A percentile compares a stretch with the other conserved stretches of the same genome.
phyloP scores from a whole-genome alignment of 2,888 invertebrate genomes.

The Elmis aenea region DNA sequence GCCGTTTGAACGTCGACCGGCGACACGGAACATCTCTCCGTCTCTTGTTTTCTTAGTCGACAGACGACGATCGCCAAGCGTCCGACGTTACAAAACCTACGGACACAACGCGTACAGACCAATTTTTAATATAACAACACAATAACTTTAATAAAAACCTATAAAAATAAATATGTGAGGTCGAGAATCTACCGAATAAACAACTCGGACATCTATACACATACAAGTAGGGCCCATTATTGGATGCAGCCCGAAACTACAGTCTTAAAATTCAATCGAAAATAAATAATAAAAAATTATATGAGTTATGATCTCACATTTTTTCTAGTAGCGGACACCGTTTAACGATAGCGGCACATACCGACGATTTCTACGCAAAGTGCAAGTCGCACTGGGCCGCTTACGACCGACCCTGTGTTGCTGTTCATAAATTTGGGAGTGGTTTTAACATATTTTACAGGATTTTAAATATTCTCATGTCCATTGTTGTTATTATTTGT shows the following conservation, averaged over 20 bases:
- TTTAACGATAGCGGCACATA: slow-evolving; percentile 16
- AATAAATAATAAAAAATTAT: slow-evolving; percentile 30
- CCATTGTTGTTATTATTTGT: slow-evolving; percentile 10
- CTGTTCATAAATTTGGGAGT: slow-evolving; percentile 23
- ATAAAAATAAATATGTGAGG: slow-evolving; percentile 26
- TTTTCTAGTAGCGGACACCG: slow-evolving; percentile 20
- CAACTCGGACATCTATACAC: slow-evolving; percentile 1
- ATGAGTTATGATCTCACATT: slow-evolving; percentile 31
- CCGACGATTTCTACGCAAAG: neutral
- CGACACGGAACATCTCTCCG: neutral
- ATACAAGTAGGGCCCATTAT: slow-evolving; percentile 9
- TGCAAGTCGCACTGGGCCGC: slow-evolving; percentile 9
- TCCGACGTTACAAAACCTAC: slow-evolving; percentile 1
- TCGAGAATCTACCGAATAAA: slow-evolving; percentile 8
- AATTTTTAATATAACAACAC: slow-evolving; percentile 28
- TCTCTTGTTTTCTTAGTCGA: no score
- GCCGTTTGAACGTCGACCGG: no score
- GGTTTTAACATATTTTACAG: slow-evolving; percentile 21
- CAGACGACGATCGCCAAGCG: no score
- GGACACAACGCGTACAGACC: slow-evolving; percentile 14
- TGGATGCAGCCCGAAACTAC: slow-evolving; percentile 6
- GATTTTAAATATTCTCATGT: slow-evolving; percentile 23
- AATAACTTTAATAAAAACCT: slow-evolving; percentile 28
- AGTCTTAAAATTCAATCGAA: slow-evolving; percentile 30
- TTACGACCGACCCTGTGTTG: slow-evolving; percentile 7